Evolutionary conservation across 2,113 vertebrate genomes (phyloP).

Genomic region (Rynchops niger): DNA sequence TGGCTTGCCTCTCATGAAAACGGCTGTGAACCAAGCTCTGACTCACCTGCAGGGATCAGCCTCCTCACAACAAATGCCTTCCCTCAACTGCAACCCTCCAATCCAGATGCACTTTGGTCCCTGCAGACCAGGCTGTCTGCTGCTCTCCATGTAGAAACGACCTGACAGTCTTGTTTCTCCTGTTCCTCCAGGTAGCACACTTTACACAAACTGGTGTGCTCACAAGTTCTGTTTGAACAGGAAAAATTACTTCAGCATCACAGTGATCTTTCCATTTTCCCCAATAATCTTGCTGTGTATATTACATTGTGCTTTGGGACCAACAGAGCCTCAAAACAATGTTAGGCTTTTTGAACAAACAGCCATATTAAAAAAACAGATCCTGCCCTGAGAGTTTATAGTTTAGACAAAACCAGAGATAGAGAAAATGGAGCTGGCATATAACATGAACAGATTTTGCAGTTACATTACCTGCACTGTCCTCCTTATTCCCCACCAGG

Average conservation of each 20-base stretch:
- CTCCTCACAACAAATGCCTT: not conserved
- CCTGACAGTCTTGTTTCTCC: rapidly evolving
- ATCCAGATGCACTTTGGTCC: not conserved
- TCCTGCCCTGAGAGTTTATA: not conserved
- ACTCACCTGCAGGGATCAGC: not conserved
- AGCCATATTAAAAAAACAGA: not conserved
- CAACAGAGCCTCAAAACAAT: not conserved
- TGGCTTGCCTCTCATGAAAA: not conserved
- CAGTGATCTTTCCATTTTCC: not conserved
- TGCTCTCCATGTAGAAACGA: not conserved
- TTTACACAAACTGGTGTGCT: not conserved
- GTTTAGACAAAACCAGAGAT: not conserved
- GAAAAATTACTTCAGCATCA: not conserved
- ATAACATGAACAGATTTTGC: not conserved
- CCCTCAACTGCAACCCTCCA: not conserved
- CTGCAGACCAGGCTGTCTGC: not conserved
- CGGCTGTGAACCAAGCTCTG: not conserved
- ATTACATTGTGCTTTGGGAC: constrained; percentile 3
- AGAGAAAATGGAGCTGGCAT: not conserved
- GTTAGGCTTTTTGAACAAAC: not conserved
- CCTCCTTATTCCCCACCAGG: not conserved
- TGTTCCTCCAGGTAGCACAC: not conserved
- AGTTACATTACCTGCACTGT: not conserved
- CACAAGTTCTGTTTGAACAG: constrained; percentile 3
- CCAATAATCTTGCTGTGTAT: not conserved